phyloP scores from a whole-genome alignment of 2,888 invertebrate species.

The Epiblema foenella region DNA sequence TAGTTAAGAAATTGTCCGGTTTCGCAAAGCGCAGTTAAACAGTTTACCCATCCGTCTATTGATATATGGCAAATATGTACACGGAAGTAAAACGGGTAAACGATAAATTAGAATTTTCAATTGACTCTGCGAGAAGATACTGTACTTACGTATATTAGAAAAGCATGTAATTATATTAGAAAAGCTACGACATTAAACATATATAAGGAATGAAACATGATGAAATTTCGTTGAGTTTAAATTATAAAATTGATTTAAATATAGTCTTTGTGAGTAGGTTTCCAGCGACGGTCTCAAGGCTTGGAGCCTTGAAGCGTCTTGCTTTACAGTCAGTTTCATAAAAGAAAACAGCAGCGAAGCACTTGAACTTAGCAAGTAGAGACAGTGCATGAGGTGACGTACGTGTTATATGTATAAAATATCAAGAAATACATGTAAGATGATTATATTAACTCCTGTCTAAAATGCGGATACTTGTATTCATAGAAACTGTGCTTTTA shows the following conservation, averaged over 20 bases:
- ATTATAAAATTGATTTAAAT: constrained; percentile 12
- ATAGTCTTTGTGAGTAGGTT: constrained; percentile 7
- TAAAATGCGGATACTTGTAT: constrained; percentile 47
- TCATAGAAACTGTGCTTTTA: constrained; percentile 47
- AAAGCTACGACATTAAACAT: neutral
- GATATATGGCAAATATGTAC: constrained; percentile 49
- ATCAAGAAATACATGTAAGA: constrained; percentile 46
- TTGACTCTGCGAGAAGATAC: constrained; percentile 7
- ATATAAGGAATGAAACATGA: neutral
- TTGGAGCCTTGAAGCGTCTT: too few species aligned
- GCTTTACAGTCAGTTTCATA: constrained; percentile 55
- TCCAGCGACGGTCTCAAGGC: neutral
- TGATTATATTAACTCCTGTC: constrained; percentile 46
- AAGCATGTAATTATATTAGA: constrained; percentile 8
- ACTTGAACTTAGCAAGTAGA: constrained; percentile 51
- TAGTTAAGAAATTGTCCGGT: constrained; percentile 49
- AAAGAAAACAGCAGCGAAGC: constrained; percentile 57
- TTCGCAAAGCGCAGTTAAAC: constrained; percentile 49
- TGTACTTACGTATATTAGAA: constrained; percentile 1
- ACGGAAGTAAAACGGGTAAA: constrained; percentile 52
- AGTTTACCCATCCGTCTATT: constrained; percentile 46
- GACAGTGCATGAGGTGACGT: constrained; percentile 1
- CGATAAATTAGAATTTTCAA: constrained; percentile 50
- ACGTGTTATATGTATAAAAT: constrained; percentile 16
- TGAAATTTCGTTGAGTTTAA: neutral